Evolutionary conservation across 92 coral and sea anemone species (phyloP), one percentile per base, ranked within the genome.

Genomic region (Siderastrea radians): DNA sequence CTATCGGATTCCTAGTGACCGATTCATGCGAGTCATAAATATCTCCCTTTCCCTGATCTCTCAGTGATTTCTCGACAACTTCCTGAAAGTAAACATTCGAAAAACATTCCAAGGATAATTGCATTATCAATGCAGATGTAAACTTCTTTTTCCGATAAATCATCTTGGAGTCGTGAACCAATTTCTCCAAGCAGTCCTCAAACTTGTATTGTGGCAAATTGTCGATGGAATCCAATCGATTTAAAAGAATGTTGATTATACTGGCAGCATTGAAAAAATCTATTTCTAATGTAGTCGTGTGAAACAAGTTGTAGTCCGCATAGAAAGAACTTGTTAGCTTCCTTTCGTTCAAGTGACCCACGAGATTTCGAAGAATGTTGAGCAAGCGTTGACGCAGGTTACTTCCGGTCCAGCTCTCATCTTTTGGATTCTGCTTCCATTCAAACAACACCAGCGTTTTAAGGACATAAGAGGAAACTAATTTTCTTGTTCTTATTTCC

Each of bases 401-500:
- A n/a, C 17, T 83, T 83, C 69, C 70, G 47, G 16, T 71, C 87
- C 87, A 83, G 47, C 57, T 38, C 19, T 8, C 0, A 2, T 57
- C 17, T 8, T 46, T 19, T 14, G 87, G 58, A 26, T 57, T 45
- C 52, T 45, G 3, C 77, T 83, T 70, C 87, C 71, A 83, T 83
- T 83, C 87, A 55, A 45, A 71, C 52, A 83, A 83, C 68, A 83
- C 87, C 46, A 83, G 54, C 17, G 87, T 83, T 1, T 83, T 83
- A 8, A 83, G 54, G 12, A 83, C 57, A 57, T 83, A 83, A 44
- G 87, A 83, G 44, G 78, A 57, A 52, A 83, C 44, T 12, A 72
- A 10, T n/a, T 43, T 67, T 7, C 55, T 5, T 17, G 72, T 14
- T 0, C 55, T 58, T 2, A 26, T 46, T 49, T 14, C 16, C 5